These are phyloP conservation scores for Drosophila pectinifera DNA, from an alignment of 1,140 invertebrate genomes.

Conservation along the genomic window DNA sequence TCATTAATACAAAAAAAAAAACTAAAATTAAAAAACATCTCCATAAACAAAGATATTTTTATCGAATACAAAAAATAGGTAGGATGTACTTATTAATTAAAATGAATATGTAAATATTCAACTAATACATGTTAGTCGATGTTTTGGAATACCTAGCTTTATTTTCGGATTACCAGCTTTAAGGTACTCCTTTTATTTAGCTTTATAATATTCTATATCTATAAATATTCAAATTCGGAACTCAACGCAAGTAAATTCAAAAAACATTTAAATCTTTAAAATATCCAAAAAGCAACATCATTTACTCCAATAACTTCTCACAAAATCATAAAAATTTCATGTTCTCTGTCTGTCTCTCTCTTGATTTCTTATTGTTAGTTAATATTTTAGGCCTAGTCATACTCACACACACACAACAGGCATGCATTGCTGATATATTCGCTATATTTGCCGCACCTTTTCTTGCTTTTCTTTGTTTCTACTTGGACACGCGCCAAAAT, in stretches of 20 bases:
- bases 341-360: background rate
- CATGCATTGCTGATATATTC: constrained; percentile 36
- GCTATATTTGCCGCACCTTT: constrained; percentile 33
- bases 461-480: constrained; percentile 35
- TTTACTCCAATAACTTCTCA: no score
- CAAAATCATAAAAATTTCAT: background rate
- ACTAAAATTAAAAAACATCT: background rate
- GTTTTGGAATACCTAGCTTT: no score
- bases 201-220: no score
- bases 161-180: no score
- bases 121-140: no score
- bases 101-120: no score
- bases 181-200: no score
- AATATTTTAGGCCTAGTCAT: constrained; percentile 21
- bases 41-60: background rate
- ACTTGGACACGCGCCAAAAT: constrained; percentile 72
- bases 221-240: no score
- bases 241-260: no score
- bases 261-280: no score
- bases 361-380: constrained; percentile 1
- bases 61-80: background rate
- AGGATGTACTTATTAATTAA: background rate
- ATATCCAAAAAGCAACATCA: no score
- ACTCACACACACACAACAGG: constrained; percentile 1
- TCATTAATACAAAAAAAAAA: background rate